These are phyloP conservation scores for Drosophila navojoa DNA, from an alignment of 1,140 invertebrate species.

Conservation along the genomic window DNA sequence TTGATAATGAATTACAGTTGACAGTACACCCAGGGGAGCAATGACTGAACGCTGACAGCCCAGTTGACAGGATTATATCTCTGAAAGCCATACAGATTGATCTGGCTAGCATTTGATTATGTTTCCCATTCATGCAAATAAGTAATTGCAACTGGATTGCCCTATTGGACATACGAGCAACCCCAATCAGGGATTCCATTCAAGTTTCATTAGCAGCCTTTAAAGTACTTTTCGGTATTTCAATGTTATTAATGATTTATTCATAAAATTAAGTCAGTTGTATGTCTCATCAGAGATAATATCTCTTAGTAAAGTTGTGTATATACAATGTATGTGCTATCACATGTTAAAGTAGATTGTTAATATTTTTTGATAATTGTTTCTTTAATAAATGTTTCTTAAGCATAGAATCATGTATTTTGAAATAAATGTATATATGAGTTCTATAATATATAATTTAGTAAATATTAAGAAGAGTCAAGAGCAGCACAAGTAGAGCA, in stretches of 20 bases:
- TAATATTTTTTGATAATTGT: too few relatives aligned
- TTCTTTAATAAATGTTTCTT: too few relatives aligned
- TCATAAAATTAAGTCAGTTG: background rate
- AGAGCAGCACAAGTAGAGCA: too few relatives aligned
- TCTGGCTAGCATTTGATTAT: slow-evolving; percentile 22
- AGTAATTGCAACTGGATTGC: slow-evolving; percentile 59
- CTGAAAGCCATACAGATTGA: slow-evolving; percentile 49
- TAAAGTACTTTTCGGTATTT: background rate
- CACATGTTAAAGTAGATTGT: too few relatives aligned
- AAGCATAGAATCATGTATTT: too few relatives aligned
- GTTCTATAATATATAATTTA: too few relatives aligned
- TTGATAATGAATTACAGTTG: slow-evolving; percentile 58
- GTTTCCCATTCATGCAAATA: slow-evolving; percentile 54
- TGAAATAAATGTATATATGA: too few relatives aligned
- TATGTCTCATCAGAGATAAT: background rate
- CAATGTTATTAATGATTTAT: background rate
- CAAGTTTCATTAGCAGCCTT: background rate
- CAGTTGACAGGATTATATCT: slow-evolving; percentile 37
- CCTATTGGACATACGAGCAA: slow-evolving; percentile 1
- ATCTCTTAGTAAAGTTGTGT: too few relatives aligned
- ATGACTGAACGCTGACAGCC: slow-evolving; percentile 6
- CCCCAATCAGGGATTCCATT: slow-evolving; percentile 3
- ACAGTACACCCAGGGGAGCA: slow-evolving; percentile 45
- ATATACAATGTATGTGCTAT: too few relatives aligned
- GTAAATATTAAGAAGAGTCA: too few relatives aligned